Conservation (phyloP, 1,140 invertebrate genomes). For the Periplaneta americana region DNA sequence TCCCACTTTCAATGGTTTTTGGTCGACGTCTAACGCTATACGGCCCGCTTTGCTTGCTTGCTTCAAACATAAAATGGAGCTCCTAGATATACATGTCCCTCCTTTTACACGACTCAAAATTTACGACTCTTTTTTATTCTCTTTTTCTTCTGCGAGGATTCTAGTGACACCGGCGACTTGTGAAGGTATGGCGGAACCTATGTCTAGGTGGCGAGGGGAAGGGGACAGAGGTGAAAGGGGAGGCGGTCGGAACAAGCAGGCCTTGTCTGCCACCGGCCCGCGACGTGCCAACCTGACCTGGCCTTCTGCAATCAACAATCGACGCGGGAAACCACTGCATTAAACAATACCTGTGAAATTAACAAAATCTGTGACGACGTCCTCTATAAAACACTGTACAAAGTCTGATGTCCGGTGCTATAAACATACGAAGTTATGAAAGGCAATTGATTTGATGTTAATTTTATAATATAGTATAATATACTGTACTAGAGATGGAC, state of each 20-base stretch:
- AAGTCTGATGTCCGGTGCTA: no score
- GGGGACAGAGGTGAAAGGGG: not conserved
- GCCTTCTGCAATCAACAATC: not conserved
- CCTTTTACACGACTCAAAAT: conserved; percentile 14
- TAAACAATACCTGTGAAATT: no score
- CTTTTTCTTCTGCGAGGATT: not conserved
- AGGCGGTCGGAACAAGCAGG: not conserved
- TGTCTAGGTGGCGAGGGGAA: not conserved
- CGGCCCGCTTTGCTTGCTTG: not conserved
- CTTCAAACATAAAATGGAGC: conserved; percentile 8
- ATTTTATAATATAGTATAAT: no score
- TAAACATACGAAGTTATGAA: no score
- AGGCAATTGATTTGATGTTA: no score
- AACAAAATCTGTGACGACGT: no score
- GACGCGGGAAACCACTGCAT: not conserved
- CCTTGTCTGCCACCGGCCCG: not conserved
- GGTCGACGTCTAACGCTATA: not conserved
- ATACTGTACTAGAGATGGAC: no score
- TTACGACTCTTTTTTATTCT: conserved; percentile 13
- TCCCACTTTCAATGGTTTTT: not conserved
- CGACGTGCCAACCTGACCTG: not conserved
- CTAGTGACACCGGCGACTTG: conserved; percentile 11
- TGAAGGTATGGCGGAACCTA: not conserved
- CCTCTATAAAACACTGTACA: no score
- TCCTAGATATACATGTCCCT: conserved; percentile 5